These are phyloP conservation scores for Lasioglossum leucozonium DNA, from an alignment of 2,888 invertebrate genomes.

Conservation along the genomic window DNA sequence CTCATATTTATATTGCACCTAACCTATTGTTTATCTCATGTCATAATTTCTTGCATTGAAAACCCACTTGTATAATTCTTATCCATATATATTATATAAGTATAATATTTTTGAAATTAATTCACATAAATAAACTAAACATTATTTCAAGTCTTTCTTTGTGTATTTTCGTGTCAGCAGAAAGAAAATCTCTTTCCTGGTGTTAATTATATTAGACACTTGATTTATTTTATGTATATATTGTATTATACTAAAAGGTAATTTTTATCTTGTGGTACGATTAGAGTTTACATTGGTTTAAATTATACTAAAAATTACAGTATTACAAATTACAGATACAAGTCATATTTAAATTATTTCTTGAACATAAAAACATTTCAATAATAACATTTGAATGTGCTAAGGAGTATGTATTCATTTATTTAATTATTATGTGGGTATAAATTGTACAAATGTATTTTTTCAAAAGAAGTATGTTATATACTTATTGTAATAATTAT, in stretches of 20 bases:
- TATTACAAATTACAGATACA: neutral
- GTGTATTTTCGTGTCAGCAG: neutral
- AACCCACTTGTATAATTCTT: neutral
- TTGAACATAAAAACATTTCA: neutral
- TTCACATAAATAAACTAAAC: neutral
- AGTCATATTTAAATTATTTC: neutral
- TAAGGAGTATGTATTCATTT: neutral
- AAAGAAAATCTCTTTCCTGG: neutral
- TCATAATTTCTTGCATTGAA: neutral
- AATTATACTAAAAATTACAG: neutral
- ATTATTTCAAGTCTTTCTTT: neutral
- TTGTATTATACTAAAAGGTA: neutral
- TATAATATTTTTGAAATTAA: neutral
- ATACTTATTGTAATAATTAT: neutral
- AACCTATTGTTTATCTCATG: neutral
- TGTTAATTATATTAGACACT: neutral
- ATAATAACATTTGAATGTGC: neutral
- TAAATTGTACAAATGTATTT: neutral
- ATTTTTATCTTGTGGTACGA: too few relatives aligned
- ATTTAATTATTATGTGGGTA: neutral
- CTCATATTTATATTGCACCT: neutral
- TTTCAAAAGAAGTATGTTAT: neutral
- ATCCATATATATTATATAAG: neutral
- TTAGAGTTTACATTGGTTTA: neutral
- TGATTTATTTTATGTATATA: neutral